These are phyloP conservation scores for Halichoeres trimaculatus DNA, from an alignment of 2,113 vertebrate species.

Conservation along the genomic window DNA sequence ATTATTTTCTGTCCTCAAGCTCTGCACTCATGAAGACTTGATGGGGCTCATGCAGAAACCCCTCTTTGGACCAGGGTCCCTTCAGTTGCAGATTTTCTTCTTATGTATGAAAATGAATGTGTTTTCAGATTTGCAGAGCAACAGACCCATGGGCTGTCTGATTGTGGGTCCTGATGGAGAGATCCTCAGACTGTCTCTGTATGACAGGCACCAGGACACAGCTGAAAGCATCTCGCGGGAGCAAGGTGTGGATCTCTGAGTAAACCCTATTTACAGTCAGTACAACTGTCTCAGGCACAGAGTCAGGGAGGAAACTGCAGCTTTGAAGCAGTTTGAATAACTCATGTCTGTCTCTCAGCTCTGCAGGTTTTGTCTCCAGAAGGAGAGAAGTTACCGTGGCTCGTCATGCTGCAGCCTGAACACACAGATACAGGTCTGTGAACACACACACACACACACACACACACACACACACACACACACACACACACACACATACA, in stretches of 20 bases:
- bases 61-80: too few species aligned
- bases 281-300: too few species aligned
- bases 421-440: slow-evolving; percentile 53
- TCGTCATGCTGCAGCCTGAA: slow-evolving; percentile 65
- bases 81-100: background rate
- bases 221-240: background rate
- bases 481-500: too few species aligned
- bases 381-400: slow-evolving; percentile 64
- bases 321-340: too few species aligned
- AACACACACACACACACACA: background rate
- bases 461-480: too few species aligned
- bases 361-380: slow-evolving; percentile 67
- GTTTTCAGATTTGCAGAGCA: slow-evolving; percentile 70
- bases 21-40: too few species aligned
- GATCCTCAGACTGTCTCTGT: slow-evolving; percentile 75
- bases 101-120: background rate
- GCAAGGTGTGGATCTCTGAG: too few species aligned
- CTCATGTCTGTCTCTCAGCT: slow-evolving; percentile 40
- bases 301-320: too few species aligned
- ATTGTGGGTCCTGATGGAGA: slow-evolving; percentile 79
- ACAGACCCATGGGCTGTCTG: slow-evolving; percentile 65
- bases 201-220: slow-evolving; percentile 45
- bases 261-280: too few species aligned
- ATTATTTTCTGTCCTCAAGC: too few species aligned
- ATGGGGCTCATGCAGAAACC: too few species aligned